Evolutionary conservation across 2,113 vertebrate genomes (phyloP).

Genomic region (Psittacus erithacus): DNA sequence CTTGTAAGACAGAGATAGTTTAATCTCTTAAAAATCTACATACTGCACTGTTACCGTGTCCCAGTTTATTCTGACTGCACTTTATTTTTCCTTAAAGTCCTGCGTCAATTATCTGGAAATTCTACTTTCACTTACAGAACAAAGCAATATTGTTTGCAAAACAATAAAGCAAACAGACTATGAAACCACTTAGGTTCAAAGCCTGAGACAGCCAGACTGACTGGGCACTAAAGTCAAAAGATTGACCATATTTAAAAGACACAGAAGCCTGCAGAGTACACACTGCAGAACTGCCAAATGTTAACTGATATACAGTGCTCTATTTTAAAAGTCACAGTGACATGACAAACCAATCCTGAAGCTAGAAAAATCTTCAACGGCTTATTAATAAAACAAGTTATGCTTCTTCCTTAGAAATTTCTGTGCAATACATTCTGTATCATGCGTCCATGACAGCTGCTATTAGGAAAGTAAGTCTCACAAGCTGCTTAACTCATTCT

Average conservation of each 20-base stretch:
- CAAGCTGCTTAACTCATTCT: slow-evolving; percentile 39
- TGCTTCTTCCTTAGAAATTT: slow-evolving; percentile 17
- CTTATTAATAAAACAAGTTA: background rate
- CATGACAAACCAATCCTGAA: background rate
- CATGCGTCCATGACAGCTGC: slow-evolving; percentile 33
- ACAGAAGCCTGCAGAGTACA: background rate
- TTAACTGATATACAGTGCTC: background rate
- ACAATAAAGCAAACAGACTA: slow-evolving; percentile 46
- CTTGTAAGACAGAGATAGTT: background rate
- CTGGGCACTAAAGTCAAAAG: background rate
- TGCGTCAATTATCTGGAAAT: slow-evolving; percentile 15
- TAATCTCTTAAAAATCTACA: background rate
- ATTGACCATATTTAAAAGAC: background rate
- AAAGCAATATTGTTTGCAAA: slow-evolving; percentile 16
- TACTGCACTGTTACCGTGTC: background rate
- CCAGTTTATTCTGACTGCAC: background rate
- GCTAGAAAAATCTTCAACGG: background rate
- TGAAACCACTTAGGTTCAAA: background rate
- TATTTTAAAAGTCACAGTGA: background rate
- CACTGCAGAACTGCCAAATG: background rate
- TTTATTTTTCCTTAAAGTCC: background rate
- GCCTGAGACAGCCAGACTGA: slow-evolving; percentile 10
- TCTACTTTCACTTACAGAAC: slow-evolving; percentile 39
- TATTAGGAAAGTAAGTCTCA: slow-evolving; percentile 37
- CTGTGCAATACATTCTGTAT: slow-evolving; percentile 31